These are phyloP conservation scores for Pachypanchax playfairii DNA, from an alignment of 2,113 vertebrate genomes.

Conservation along the genomic window DNA sequence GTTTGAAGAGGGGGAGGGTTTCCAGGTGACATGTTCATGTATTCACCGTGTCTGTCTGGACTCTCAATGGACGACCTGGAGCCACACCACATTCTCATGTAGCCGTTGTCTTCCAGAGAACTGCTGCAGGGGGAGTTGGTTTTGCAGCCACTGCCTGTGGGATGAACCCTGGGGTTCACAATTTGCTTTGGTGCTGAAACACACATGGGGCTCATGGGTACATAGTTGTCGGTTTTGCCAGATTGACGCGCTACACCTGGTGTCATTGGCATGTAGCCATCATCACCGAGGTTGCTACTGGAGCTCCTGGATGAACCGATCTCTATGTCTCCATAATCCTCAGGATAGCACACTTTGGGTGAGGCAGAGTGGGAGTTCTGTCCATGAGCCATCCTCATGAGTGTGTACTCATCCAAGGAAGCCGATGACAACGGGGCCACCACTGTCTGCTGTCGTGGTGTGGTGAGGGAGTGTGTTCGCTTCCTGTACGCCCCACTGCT, in stretches of 20 bases:
- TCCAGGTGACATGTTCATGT: conserved; percentile 93
- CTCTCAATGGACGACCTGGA: conserved; percentile 83
- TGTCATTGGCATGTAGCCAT: conserved; percentile 96
- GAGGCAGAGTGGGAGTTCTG: conserved; percentile 83
- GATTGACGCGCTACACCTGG: conserved; percentile 76
- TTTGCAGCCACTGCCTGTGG: conserved; percentile 71
- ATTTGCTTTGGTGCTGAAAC: conserved; percentile 92
- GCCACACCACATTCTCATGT: conserved; percentile 93
- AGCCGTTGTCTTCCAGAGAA: conserved; percentile 88
- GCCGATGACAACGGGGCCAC: conserved; percentile 86
- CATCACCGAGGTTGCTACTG: conserved; percentile 80
- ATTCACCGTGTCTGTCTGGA: conserved; percentile 83
- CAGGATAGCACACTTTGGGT: conserved; percentile 86
- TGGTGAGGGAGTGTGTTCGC: conserved; percentile 90
- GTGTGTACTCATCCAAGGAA: conserved; percentile 91
- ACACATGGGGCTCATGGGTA: conserved; percentile 92
- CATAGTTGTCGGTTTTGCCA: conserved; percentile 80
- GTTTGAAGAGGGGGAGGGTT: conserved; percentile 75
- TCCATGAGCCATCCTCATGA: conserved; percentile 86
- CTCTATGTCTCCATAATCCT: conserved; percentile 92
- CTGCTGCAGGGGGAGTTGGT: conserved; percentile 82
- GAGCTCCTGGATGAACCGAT: conserved; percentile 86
- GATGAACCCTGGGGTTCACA: conserved; percentile 82
- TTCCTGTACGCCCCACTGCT: conserved; percentile 81
- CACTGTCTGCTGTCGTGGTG: conserved; percentile 82